Conservation (phyloP, 1,140 invertebrate species). For the Homalodisca vitripennis region DNA sequence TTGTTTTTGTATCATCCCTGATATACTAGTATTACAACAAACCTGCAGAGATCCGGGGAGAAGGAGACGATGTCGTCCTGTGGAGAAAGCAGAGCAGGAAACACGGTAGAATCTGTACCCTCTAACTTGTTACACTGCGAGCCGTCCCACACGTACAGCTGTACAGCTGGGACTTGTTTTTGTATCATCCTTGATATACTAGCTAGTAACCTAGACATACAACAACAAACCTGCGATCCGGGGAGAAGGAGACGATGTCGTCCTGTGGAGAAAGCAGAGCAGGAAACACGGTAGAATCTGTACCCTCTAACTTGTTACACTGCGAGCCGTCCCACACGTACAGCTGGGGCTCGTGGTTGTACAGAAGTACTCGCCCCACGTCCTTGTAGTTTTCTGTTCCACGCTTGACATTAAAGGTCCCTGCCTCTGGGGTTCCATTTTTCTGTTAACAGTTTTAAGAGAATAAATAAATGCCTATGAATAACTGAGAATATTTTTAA, state of each 20-base stretch:
- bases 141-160: slow-evolving; percentile 43
- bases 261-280: slow-evolving; percentile 43
- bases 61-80: slow-evolving; percentile 38
- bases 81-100: slow-evolving; percentile 45
- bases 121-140: slow-evolving; percentile 43
- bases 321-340: slow-evolving; percentile 42
- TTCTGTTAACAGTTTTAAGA: slow-evolving; percentile 55
- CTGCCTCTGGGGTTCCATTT: slow-evolving; percentile 56
- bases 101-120: slow-evolving; percentile 50
- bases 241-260: slow-evolving; percentile 37
- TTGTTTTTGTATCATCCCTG: slow-evolving; percentile 46
- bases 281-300: slow-evolving; percentile 50
- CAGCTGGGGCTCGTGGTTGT: slow-evolving; percentile 45
- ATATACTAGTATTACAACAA: slow-evolving; percentile 41
- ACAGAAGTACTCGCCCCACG: slow-evolving; percentile 46
- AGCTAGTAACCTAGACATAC: neutral
- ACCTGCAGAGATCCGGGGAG: slow-evolving; percentile 43
- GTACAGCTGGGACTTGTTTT: neutral
- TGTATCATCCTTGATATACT: too few species aligned
- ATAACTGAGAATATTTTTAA: too few species aligned
- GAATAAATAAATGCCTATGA: too few species aligned
- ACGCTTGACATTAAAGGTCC: slow-evolving; percentile 63
- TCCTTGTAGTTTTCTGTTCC: slow-evolving; percentile 43
- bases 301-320: slow-evolving; percentile 46
- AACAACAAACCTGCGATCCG: slow-evolving; percentile 40